Conservation (phyloP, 2,113 vertebrate species). For the Pseudorhombus dupliciocellatus region DNA sequence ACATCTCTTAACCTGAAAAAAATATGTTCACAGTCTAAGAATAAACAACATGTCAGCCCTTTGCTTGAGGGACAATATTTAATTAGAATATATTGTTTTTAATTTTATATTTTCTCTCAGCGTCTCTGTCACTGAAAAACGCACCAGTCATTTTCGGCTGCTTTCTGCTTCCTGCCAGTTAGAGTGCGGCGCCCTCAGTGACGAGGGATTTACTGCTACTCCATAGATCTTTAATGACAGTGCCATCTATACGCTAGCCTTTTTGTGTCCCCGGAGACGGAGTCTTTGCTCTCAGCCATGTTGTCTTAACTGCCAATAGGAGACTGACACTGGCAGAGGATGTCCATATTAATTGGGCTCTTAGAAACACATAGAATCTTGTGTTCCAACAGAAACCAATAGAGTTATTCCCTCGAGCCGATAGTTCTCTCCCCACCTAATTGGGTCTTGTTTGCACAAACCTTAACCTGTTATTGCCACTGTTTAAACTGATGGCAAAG, state of each 20-base stretch:
- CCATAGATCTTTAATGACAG: slow-evolving; percentile 41
- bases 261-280: slow-evolving; percentile 31
- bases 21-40: slow-evolving; percentile 27
- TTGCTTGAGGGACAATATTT: slow-evolving; percentile 37
- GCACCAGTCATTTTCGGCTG: background rate
- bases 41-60: slow-evolving; percentile 45
- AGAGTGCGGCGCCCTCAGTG: background rate
- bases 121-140: slow-evolving; percentile 16
- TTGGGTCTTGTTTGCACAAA: background rate
- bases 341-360: slow-evolving; percentile 43
- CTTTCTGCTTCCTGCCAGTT: slow-evolving; percentile 5
- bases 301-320: slow-evolving; percentile 43
- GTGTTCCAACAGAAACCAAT: slow-evolving; percentile 23
- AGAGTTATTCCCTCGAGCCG: slow-evolving; percentile 3
- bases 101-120: slow-evolving; percentile 10
- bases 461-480: slow-evolving; percentile 11
- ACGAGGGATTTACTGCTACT: slow-evolving; percentile 4
- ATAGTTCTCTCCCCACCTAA: background rate
- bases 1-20: slow-evolving; percentile 38
- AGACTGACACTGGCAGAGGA: slow-evolving; percentile 32
- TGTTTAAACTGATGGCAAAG: slow-evolving; percentile 1
- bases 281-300: slow-evolving; percentile 27
- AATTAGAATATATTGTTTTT: slow-evolving; percentile 6
- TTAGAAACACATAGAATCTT: slow-evolving; percentile 22
- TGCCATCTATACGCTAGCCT: slow-evolving; percentile 6